Conservation (phyloP, 1,140 invertebrate genomes). For the Drosophila sulfurigaster region DNA sequence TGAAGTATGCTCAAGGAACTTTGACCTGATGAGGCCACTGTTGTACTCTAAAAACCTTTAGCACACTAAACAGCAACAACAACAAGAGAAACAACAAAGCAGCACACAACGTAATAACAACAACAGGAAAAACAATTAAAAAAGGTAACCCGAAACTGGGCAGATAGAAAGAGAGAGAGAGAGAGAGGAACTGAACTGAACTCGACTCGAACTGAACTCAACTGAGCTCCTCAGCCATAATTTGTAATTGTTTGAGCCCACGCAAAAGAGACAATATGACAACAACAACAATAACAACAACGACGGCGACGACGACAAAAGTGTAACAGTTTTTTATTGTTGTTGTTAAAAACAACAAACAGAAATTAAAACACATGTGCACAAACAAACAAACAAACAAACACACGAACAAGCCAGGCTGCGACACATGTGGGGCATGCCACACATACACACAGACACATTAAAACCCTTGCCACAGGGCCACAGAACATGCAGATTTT, state of each 20-base stretch:
- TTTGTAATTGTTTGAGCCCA: slow-evolving; percentile 82
- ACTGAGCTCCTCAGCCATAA: slow-evolving; percentile 58
- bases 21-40: slow-evolving; percentile 46
- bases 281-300: slow-evolving; percentile 33
- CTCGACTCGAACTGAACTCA: not conserved
- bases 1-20: slow-evolving; percentile 27
- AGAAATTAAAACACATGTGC: slow-evolving; percentile 83
- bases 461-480: slow-evolving; percentile 51
- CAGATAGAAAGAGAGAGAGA: not conserved
- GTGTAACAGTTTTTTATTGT: slow-evolving; percentile 72
- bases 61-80: slow-evolving; percentile 25
- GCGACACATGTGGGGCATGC: slow-evolving; percentile 60
- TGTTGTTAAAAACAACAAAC: slow-evolving; percentile 73
- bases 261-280: slow-evolving; percentile 64
- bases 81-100: slow-evolving; percentile 42
- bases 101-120: slow-evolving; percentile 13
- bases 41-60: slow-evolving; percentile 35
- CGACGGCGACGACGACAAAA: slow-evolving; percentile 43
- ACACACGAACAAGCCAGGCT: slow-evolving; percentile 19
- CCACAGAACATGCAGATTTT: slow-evolving; percentile 48
- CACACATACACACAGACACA: slow-evolving; percentile 44
- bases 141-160: slow-evolving; percentile 71
- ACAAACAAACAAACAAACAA: slow-evolving; percentile 65
- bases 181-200: slow-evolving; percentile 10
- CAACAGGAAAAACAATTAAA: slow-evolving; percentile 68